Evolutionary conservation across 2,888 invertebrate genomes (phyloP), one percentile per base, ranked within the genome.

Genomic region (Erebia ligea): DNA sequence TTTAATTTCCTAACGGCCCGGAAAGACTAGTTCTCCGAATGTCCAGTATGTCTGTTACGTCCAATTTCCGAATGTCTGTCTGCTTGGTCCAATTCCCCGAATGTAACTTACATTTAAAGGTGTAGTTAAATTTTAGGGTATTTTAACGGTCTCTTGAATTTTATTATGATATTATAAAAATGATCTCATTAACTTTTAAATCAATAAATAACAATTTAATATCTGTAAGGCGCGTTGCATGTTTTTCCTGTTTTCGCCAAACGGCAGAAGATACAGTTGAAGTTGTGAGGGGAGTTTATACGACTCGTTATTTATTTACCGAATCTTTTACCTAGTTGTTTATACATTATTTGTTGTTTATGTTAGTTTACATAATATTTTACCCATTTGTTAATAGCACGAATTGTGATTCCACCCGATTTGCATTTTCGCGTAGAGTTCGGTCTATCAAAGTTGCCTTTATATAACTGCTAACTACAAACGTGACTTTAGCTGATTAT

Each of bases 361-460:
- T 25, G 1, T 34, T 5, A 0, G 34, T 6, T 34, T 34, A 34
- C 34, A 34, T 34, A 86, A 87, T 82, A 82, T 82, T 59, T 84
- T 84, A 86, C 86, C 85, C 82, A 87, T 86, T 90, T 85, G 82
- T 80, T 88, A 86, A 90, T 84, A 84, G 86, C 82, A 82, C 87
- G 89, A 90, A 91, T 90, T 90, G 90, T 86, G 85, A 91, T 91
- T 90, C 87, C 81, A 83, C 15, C 67, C 58, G 58, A 67, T 58
- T 67, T 58, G 58, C 67, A 67, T 67, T 67, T 67, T 58, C 86
- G 88, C 57, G 67, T 58, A 48, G 57, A 58, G 58, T 58, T 58
- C 67, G 21, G n/a, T 48, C 45, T 48, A 58, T 67, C 67, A 25
- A 67, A 67, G 58, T 67, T 48, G 48, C 48, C 48, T 58, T 58